Conservation (phyloP, 2,113 vertebrate species). For the Agapornis roseicollis region DNA sequence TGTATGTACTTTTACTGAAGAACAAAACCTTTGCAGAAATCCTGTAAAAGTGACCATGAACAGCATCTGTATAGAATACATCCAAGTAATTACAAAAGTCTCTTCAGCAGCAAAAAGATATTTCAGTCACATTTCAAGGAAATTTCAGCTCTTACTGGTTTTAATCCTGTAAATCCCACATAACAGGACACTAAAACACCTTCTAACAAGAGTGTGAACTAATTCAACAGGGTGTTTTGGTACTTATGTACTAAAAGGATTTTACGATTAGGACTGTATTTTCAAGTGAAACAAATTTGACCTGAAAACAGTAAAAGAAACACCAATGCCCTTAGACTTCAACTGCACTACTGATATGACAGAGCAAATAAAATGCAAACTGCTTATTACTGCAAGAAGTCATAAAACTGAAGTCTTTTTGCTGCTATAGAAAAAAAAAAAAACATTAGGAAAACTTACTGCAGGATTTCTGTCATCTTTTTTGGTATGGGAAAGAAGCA, state of each 20-base stretch:
- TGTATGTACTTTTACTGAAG: not conserved
- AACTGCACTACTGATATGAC: not conserved
- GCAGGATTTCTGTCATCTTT: not conserved
- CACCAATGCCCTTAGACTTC: not conserved
- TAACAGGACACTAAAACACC: not conserved
- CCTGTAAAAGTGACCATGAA: not conserved
- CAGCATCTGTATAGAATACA: rapidly evolving
- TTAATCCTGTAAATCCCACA: not conserved
- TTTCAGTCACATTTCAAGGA: not conserved
- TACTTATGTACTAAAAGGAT: not conserved
- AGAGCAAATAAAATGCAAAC: not conserved
- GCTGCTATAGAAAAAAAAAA: not conserved
- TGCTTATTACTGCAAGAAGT: not conserved
- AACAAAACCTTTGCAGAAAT: not conserved
- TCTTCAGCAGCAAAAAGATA: not conserved
- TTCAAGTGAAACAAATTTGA: not conserved
- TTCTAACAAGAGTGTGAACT: not conserved
- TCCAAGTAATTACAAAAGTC: not conserved
- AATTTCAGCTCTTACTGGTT: not conserved
- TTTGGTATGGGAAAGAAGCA: not conserved
- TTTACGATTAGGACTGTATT: not conserved
- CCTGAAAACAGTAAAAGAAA: not conserved
- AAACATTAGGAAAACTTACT: not conserved
- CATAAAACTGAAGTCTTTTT: not conserved
- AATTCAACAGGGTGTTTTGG: not conserved